These are phyloP conservation scores for Hirtodrosophila histrioides DNA, from an alignment of 2,888 invertebrate genomes.

Conservation along the genomic window DNA sequence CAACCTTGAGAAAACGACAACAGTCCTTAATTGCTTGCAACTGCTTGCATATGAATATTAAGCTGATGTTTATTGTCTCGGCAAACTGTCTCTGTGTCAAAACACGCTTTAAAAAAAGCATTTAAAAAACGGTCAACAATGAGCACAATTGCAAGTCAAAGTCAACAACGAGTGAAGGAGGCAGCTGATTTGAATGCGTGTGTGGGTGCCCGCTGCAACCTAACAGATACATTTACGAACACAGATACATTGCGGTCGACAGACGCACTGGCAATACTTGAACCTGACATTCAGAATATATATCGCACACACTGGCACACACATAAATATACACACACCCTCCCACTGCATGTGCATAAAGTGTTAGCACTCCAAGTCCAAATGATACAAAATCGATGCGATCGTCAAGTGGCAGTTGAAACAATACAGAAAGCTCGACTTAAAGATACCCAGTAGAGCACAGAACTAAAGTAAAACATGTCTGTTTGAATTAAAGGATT, in stretches of 20 bases:
- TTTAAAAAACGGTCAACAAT: constrained; percentile 42
- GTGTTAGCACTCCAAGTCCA: constrained; percentile 60
- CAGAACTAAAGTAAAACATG: no score
- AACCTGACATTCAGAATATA: constrained; percentile 73
- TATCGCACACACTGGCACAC: constrained; percentile 1
- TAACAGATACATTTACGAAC: constrained; percentile 10
- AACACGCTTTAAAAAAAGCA: constrained; percentile 22
- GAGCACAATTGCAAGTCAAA: constrained; percentile 73
- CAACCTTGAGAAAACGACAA: constrained; percentile 46
- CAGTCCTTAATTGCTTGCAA: constrained; percentile 72
- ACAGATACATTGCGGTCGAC: constrained; percentile 14
- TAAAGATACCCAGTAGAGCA: constrained; percentile 22
- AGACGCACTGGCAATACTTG: constrained; percentile 67
- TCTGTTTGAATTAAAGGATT: no score
- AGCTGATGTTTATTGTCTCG: constrained; percentile 66
- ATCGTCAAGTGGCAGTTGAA: constrained; percentile 47
- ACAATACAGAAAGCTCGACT: constrained; percentile 6
- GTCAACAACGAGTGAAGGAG: constrained; percentile 64
- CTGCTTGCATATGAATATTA: constrained; percentile 12
- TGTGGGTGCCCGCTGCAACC: constrained; percentile 62
- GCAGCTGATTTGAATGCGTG: constrained; percentile 35
- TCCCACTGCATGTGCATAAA: constrained; percentile 29
- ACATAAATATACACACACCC: not conserved
- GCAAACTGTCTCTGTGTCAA: constrained; percentile 36
- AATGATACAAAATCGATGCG: constrained; percentile 50